A percentile compares a stretch with the other conserved stretches of the same genome.
These are phyloP conservation scores for Ectropis crepuscularia DNA, from an alignment of 2,888 invertebrate species.

Conservation along the genomic window DNA sequence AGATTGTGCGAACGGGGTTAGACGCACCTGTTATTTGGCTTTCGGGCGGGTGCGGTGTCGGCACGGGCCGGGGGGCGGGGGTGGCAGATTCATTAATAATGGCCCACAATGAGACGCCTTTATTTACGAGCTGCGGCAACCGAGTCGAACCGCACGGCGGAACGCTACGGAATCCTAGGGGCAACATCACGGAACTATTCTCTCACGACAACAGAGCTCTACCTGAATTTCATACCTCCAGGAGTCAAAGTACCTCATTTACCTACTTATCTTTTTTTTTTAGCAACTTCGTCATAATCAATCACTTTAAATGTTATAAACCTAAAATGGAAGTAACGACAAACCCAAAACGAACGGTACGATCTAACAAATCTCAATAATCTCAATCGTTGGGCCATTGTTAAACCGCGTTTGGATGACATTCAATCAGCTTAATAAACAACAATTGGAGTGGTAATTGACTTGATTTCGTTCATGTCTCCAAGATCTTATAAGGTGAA, in stretches of 20 bases:
- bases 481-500: conserved; percentile 57
- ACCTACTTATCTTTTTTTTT: too few species aligned
- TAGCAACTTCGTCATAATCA: too few species aligned
- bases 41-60: conserved; percentile 68
- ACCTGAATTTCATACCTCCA: conserved; percentile 25
- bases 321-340: background rate
- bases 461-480: conserved; percentile 57
- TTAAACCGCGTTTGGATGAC: conserved; percentile 48
- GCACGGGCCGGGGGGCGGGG: conserved; percentile 58
- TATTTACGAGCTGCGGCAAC: conserved; percentile 80
- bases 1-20: conserved; percentile 85
- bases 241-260: background rate
- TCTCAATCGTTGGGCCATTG: conserved; percentile 45
- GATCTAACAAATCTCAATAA: conserved; percentile 26
- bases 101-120: conserved; percentile 82
- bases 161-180: conserved; percentile 52
- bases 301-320: too few species aligned
- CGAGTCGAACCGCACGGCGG: conserved; percentile 70
- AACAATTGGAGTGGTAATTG: conserved; percentile 60
- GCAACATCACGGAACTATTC: conserved; percentile 40
- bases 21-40: conserved; percentile 84
- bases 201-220: conserved; percentile 26
- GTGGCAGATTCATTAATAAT: conserved; percentile 82
- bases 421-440: conserved; percentile 63
- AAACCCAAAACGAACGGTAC: conserved; percentile 2